phyloP scores from a whole-genome alignment of 2,113 vertebrate species.

The Callorhinus ursinus region DNA sequence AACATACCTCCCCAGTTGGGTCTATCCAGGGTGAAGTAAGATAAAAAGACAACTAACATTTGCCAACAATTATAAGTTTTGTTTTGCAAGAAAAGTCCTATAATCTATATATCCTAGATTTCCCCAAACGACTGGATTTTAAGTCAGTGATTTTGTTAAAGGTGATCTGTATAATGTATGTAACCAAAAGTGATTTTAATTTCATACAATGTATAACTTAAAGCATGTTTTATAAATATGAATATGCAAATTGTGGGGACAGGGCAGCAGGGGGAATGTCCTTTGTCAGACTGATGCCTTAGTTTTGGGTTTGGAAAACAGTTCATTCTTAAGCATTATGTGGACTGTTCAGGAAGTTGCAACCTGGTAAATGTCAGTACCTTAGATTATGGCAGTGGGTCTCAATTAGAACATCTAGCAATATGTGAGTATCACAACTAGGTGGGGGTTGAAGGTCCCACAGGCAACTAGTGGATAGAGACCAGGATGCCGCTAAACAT shows the following conservation, averaged over 20 bases:
- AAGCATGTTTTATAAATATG: background rate
- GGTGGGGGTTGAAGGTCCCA: background rate
- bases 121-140: conserved; percentile 9
- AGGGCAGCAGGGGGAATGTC: background rate
- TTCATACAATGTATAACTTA: conserved; percentile 5
- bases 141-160: background rate
- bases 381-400: background rate
- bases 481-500: background rate
- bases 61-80: background rate
- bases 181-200: background rate
- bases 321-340: background rate
- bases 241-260: background rate
- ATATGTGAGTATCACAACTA: background rate
- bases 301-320: background rate
- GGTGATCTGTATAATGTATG: background rate
- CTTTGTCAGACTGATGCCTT: background rate
- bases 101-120: background rate
- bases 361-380: background rate
- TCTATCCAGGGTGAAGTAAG: background rate
- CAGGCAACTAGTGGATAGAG: background rate
- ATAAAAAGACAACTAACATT: background rate
- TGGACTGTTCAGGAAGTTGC: background rate
- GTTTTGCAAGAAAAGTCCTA: background rate
- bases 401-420: background rate
- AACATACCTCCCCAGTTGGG: background rate